These are phyloP conservation scores for Phyllotis vaccarum DNA, from an alignment of 2,797 vertebrate genomes.

Conservation along the genomic window DNA sequence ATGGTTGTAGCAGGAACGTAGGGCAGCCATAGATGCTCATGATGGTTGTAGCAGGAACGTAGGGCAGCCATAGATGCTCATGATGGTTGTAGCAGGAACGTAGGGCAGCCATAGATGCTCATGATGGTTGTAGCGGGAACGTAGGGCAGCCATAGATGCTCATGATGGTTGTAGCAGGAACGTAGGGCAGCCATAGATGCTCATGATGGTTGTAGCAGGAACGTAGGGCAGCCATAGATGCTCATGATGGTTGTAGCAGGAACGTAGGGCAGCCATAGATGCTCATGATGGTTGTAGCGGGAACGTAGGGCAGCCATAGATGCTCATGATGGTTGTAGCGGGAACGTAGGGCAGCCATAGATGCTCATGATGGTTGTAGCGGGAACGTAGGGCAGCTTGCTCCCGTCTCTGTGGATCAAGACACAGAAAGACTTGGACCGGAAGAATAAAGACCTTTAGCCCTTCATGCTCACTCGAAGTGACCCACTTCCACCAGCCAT, in stretches of 20 bases:
- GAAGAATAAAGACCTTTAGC: not conserved
- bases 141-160: not conserved
- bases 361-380: not conserved
- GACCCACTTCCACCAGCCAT: not conserved
- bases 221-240: not conserved
- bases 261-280: not conserved
- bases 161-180: not conserved
- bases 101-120: not conserved
- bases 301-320: not conserved
- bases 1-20: too few species aligned
- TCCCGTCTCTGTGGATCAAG: not conserved
- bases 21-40: not conserved
- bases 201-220: not conserved
- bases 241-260: not conserved
- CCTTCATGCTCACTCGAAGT: not conserved
- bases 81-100: too few species aligned
- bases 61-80: not conserved
- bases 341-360: not conserved
- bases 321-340: not conserved
- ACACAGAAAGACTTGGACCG: not conserved
- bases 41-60: too few species aligned
- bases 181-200: not conserved
- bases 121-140: too few species aligned
- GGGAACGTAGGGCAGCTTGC: too few species aligned
- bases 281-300: not conserved